phyloP scores from a whole-genome alignment of 2,888 invertebrate genomes.

The Noctua janthe region DNA sequence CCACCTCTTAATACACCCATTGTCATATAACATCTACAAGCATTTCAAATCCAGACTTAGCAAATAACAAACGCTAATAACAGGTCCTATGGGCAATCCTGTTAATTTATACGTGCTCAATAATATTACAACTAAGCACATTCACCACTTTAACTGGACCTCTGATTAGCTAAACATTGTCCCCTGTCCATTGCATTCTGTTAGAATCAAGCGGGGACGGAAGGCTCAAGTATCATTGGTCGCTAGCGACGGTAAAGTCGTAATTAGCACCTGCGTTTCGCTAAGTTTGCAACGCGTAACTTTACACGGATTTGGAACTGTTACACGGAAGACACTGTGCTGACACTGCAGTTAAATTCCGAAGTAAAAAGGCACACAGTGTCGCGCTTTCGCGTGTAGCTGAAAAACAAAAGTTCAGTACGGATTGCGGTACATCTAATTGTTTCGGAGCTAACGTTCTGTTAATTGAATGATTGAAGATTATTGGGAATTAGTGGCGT shows the following conservation, averaged over 20 bases:
- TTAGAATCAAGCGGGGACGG: slow-evolving; percentile 33
- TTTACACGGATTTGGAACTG: slow-evolving; percentile 62
- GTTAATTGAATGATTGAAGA: slow-evolving; percentile 68
- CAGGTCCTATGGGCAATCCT: slow-evolving; percentile 58
- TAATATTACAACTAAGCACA: slow-evolving; percentile 60
- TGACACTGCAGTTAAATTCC: slow-evolving; percentile 37
- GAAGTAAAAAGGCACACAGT: slow-evolving; percentile 48
- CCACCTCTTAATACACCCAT: background rate
- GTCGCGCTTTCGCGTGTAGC: slow-evolving; percentile 31
- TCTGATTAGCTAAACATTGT: slow-evolving; percentile 29
- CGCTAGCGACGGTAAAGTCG: slow-evolving; percentile 72
- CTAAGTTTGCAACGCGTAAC: slow-evolving; percentile 79
- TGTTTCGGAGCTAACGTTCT: slow-evolving; percentile 60
- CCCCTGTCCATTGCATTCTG: slow-evolving; percentile 3
- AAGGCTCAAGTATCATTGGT: slow-evolving; percentile 69
- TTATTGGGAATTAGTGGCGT: slow-evolving; percentile 54
- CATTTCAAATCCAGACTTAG: slow-evolving; percentile 38
- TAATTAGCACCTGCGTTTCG: slow-evolving; percentile 85
- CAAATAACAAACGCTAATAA: slow-evolving; percentile 68
- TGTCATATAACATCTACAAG: slow-evolving; percentile 9
- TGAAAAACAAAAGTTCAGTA: slow-evolving; percentile 56
- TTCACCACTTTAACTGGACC: slow-evolving; percentile 42
- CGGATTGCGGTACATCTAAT: slow-evolving; percentile 58
- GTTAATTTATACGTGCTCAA: slow-evolving; percentile 69
- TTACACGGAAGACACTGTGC: slow-evolving; percentile 42